phyloP scores from a whole-genome alignment of 2,888 invertebrate genomes.

The Mantis religiosa region DNA sequence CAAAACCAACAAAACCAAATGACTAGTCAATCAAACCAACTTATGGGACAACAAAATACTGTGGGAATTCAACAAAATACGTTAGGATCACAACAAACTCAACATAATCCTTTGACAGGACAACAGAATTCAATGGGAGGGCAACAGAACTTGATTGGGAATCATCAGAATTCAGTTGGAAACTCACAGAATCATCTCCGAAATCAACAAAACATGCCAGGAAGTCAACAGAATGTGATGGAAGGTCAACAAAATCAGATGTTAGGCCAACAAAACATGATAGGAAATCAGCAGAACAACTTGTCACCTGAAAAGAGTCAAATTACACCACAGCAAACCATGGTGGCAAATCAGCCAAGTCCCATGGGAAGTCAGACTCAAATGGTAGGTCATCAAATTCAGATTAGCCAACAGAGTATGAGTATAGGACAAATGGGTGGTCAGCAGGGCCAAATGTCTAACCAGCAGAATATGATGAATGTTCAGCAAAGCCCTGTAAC shows the following conservation, averaged over 20 bases:
- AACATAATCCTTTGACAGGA: neutral
- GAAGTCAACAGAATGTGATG: neutral
- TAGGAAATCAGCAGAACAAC: neutral
- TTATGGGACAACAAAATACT: neutral
- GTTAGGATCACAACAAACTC: neutral
- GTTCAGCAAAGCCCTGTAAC: neutral
- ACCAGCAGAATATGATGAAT: neutral
- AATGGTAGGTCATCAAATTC: neutral
- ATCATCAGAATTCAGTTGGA: neutral
- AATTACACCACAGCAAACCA: neutral
- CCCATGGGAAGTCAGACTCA: neutral
- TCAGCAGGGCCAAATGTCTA: neutral
- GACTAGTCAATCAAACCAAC: neutral
- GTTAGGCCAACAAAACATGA: neutral
- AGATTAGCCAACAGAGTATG: neutral
- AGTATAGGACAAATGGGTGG: neutral
- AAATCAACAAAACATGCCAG: neutral
- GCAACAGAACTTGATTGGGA: neutral
- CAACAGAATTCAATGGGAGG: slow-evolving; percentile 1
- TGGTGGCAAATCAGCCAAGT: neutral
- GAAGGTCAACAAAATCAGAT: neutral
- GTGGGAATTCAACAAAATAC: slow-evolving; percentile 1
- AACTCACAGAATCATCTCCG: neutral
- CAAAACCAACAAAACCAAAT: neutral
- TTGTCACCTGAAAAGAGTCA: neutral